Evolutionary conservation across 1,140 invertebrate species (phyloP).

Genomic region (Drosophila sucinea): DNA sequence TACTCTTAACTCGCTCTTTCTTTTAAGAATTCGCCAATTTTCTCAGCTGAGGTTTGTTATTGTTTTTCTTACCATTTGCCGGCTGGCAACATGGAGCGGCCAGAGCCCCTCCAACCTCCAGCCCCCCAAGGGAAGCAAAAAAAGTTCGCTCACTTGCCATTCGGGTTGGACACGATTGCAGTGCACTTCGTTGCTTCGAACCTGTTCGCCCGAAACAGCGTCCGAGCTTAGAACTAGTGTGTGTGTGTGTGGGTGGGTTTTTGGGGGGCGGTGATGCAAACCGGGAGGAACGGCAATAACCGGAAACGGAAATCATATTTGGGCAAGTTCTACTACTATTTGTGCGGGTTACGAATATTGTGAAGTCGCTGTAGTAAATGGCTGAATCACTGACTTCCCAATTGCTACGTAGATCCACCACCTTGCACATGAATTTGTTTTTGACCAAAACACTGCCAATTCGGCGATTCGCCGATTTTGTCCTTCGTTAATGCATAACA

Average conservation of each 20-base stretch:
- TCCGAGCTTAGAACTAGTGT: slow-evolving; percentile 3
- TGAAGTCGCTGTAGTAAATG: slow-evolving; percentile 23
- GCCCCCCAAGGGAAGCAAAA: slow-evolving; percentile 9
- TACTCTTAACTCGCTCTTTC: slow-evolving; percentile 31
- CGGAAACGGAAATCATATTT: slow-evolving; percentile 71
- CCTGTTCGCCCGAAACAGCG: slow-evolving; percentile 48
- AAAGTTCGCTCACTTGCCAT: slow-evolving; percentile 5
- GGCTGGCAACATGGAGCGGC: slow-evolving; percentile 49
- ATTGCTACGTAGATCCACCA: neutral
- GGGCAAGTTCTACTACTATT: slow-evolving; percentile 52
- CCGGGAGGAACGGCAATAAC: slow-evolving; percentile 20
- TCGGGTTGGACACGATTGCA: slow-evolving; percentile 42
- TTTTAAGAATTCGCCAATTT: slow-evolving; percentile 64
- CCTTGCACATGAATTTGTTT: neutral
- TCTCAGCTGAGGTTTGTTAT: slow-evolving; percentile 77
- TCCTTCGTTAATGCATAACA: slow-evolving; percentile 29
- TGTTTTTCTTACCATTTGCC: slow-evolving; percentile 74
- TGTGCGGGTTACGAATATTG: slow-evolving; percentile 30
- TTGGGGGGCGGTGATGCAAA: neutral
- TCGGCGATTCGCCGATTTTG: neutral
- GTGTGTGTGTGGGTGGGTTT: neutral
- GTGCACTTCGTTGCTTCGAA: slow-evolving; percentile 69
- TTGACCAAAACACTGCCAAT: slow-evolving; percentile 49
- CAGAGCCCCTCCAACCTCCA: too few species aligned
- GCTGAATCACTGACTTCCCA: slow-evolving; percentile 9